Evolutionary conservation across 2,113 vertebrate genomes (phyloP).

Genomic region (Macrotis lagotis): DNA sequence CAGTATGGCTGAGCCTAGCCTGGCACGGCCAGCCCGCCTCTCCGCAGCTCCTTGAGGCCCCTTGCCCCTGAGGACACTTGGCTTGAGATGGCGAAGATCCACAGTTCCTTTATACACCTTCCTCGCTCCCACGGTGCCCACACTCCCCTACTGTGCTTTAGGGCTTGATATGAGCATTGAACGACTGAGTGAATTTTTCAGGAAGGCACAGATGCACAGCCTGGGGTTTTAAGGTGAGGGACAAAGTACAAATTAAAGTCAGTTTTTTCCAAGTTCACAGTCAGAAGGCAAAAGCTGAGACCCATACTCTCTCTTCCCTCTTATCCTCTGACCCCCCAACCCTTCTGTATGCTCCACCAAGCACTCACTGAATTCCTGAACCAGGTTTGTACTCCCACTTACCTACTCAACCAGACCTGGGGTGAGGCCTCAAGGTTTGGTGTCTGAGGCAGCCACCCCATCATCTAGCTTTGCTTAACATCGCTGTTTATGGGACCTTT

Average conservation of each 20-base stretch:
- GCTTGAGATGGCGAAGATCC: not conserved
- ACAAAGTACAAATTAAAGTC: not conserved
- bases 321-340: not conserved
- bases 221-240: not conserved
- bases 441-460: not conserved
- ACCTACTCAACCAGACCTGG: not conserved
- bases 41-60: not conserved
- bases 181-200: not conserved
- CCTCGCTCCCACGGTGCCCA: not conserved
- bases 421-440: not conserved
- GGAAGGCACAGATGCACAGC: not conserved
- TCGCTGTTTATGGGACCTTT: not conserved
- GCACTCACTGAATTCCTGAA: not conserved
- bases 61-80: not conserved
- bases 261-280: not conserved
- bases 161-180: not conserved
- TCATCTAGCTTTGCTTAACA: not conserved
- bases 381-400: not conserved
- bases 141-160: not conserved
- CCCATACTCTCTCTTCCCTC: not conserved
- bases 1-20: not conserved
- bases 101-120: not conserved
- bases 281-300: not conserved
- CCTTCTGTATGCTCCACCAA: not conserved
- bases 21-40: too few species aligned